Evolutionary conservation across 2,797 vertebrate genomes (phyloP).

Genomic region (Jordanella pulchra): DNA sequence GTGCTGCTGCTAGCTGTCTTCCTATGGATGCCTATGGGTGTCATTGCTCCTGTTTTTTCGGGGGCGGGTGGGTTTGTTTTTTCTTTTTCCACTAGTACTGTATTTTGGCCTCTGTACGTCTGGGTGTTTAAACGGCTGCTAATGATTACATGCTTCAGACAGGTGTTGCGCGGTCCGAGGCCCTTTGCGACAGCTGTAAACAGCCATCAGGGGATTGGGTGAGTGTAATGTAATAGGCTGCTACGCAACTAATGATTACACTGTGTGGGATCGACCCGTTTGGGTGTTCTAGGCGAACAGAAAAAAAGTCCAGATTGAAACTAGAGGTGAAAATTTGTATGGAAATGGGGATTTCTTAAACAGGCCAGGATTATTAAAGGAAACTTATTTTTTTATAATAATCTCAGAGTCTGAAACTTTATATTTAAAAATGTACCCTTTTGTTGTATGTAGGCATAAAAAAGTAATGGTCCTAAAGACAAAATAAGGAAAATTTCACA

Average conservation of each 20-base stretch:
- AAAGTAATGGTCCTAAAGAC: not conserved
- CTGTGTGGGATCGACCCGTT: slow-evolving; percentile 7
- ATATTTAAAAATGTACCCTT: not conserved
- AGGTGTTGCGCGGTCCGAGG: slow-evolving; percentile 61
- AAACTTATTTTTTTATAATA: not conserved
- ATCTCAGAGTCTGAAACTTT: not conserved
- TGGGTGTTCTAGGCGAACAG: slow-evolving; percentile 24
- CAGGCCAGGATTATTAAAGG: not conserved
- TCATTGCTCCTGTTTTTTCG: slow-evolving; percentile 15
- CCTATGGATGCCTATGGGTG: slow-evolving; percentile 16
- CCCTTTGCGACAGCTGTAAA: slow-evolving; percentile 73
- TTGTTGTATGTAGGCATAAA: not conserved
- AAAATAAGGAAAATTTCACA: not conserved
- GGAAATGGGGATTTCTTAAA: not conserved
- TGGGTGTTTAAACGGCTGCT: slow-evolving; percentile 53
- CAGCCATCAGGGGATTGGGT: slow-evolving; percentile 62
- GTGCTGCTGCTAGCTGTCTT: slow-evolving; percentile 46
- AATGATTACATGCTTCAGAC: slow-evolving; percentile 67
- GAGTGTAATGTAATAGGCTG: slow-evolving; percentile 55
- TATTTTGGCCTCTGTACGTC: slow-evolving; percentile 42
- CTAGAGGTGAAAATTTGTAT: not conserved
- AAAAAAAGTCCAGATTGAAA: slow-evolving; percentile 14
- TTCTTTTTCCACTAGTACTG: slow-evolving; percentile 3
- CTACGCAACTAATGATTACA: slow-evolving; percentile 38
- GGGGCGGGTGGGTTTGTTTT: not conserved